Conservation (phyloP, 53 echinoderm and acorn worm species). For the Mesocentrotus franciscanus region DNA sequence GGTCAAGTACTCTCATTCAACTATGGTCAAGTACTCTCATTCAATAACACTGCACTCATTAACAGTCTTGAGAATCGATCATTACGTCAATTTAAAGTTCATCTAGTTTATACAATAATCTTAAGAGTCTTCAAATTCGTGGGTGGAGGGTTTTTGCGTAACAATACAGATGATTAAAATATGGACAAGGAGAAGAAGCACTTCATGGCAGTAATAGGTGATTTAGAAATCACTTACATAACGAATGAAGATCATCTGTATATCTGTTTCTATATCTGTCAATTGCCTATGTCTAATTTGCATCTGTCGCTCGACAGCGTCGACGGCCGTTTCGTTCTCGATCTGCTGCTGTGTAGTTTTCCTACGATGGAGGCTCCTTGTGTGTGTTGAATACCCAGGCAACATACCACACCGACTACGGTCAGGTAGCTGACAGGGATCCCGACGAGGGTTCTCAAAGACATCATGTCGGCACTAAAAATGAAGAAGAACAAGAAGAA, state of each 20-base stretch:
- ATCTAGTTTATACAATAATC: neutral
- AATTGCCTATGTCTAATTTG: constrained; percentile 44
- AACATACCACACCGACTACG: constrained; percentile 22
- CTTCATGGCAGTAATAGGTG: neutral
- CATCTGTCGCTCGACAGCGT: neutral
- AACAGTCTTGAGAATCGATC: neutral
- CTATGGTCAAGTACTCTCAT: neutral
- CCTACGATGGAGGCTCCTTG: constrained; percentile 50
- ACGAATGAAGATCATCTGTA: constrained; percentile 42
- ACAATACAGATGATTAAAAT: neutral
- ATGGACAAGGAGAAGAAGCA: neutral
- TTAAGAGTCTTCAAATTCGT: neutral
- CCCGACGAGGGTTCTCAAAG: neutral
- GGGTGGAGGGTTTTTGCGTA: neutral
- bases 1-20: too few relatives aligned
- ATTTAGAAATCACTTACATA: neutral
- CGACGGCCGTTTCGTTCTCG: constrained; percentile 41
- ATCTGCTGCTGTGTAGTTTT: neutral
- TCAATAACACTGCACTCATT: neutral
- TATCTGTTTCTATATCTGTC: constrained; percentile 47
- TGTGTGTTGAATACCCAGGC: neutral
- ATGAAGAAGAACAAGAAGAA: neutral
- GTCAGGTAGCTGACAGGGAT: constrained; percentile 37
- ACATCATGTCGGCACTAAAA: neutral
- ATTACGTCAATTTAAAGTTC: neutral